phyloP scores from a whole-genome alignment of 2,888 invertebrate genomes.

The Hydrotaea diabolus region DNA sequence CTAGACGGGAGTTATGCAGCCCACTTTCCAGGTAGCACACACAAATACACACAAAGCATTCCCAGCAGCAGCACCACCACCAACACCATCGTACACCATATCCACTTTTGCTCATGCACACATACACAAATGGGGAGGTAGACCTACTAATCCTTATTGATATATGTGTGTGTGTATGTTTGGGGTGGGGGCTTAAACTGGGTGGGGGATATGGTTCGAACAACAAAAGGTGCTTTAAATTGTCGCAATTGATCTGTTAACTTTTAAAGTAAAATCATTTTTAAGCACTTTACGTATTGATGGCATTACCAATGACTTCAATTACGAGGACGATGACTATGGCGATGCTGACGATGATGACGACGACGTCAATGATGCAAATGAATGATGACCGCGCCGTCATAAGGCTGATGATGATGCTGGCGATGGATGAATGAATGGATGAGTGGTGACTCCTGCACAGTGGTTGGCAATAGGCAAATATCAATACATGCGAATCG shows the following conservation, averaged over 20 bases:
- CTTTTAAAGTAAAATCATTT: slow-evolving; percentile 51
- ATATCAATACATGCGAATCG: too few relatives aligned
- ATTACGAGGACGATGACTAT: slow-evolving; percentile 27
- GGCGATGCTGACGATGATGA: neutral
- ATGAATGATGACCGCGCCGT: slow-evolving; percentile 18
- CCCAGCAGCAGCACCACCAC: neutral
- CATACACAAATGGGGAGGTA: neutral
- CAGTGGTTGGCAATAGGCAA: neutral
- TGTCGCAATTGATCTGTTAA: slow-evolving; percentile 59
- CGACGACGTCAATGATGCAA: slow-evolving; percentile 36
- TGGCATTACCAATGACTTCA: slow-evolving; percentile 46
- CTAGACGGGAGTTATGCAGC: neutral
- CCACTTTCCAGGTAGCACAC: neutral
- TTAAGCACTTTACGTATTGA: slow-evolving; percentile 47
- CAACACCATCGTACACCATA: neutral
- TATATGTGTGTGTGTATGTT: neutral
- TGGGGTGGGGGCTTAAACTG: too few relatives aligned
- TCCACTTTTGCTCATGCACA: neutral
- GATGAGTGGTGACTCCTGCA: neutral
- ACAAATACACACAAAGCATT: neutral
- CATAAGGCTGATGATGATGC: neutral
- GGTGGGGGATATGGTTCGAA: neutral
- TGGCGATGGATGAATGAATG: neutral
- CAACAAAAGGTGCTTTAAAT: slow-evolving; percentile 56
- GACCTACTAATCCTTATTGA: neutral